These are phyloP conservation scores for Rutpela maculata DNA, from an alignment of 2,888 invertebrate species.

Conservation along the genomic window DNA sequence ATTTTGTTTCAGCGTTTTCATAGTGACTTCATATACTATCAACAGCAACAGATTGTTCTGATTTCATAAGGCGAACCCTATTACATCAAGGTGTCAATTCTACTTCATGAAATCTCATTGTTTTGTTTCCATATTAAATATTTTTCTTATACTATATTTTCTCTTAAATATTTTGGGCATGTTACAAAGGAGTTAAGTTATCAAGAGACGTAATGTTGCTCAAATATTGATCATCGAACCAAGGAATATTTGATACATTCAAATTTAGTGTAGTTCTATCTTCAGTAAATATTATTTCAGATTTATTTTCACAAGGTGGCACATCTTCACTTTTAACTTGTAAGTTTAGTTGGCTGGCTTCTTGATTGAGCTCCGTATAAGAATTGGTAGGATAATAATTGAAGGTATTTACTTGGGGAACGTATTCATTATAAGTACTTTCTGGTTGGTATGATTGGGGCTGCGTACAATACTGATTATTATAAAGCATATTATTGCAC, in stretches of 20 bases:
- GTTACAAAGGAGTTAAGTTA: no score
- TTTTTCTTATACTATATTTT: no score
- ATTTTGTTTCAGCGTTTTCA: no score
- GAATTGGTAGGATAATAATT: conserved; percentile 35
- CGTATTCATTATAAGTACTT: conserved; percentile 22
- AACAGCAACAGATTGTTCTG: no score
- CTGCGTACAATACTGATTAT: conserved; percentile 40
- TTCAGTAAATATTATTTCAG: not conserved
- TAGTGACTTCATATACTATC: no score
- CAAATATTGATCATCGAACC: conserved; percentile 36
- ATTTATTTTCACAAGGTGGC: not conserved
- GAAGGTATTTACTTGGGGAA: conserved; percentile 11
- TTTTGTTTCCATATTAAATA: no score
- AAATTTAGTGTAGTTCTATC: conserved; percentile 29
- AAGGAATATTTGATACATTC: conserved; percentile 31
- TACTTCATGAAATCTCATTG: no score
- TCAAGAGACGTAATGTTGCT: conserved; percentile 25
- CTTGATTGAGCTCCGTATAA: conserved; percentile 35
- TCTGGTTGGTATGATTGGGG: conserved; percentile 28
- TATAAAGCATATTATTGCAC: conserved; percentile 35
- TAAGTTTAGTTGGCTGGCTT: conserved; percentile 20
- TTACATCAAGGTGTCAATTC: no score
- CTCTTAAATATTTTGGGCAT: no score
- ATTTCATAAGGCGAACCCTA: no score
- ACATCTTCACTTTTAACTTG: conserved; percentile 30